Conservation (phyloP, 2,797 vertebrate species). For the Peromyscus melanophrys region DNA sequence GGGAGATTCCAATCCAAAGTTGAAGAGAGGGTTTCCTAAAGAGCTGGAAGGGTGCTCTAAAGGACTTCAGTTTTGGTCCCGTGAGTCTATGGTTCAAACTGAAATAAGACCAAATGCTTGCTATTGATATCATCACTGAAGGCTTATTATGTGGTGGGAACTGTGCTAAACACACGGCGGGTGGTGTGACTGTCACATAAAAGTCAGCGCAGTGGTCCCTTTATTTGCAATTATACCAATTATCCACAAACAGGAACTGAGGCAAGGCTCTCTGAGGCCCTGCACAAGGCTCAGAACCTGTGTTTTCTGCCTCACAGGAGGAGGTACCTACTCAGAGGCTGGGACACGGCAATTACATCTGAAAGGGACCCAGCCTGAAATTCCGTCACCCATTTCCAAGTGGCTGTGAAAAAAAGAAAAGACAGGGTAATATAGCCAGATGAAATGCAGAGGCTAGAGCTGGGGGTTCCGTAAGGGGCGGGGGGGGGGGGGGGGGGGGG, state of each 20-base stretch:
- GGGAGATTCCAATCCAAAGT: not conserved
- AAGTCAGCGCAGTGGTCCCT: not conserved
- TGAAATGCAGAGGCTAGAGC: not conserved
- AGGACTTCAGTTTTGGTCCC: not conserved
- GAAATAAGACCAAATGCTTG: not conserved
- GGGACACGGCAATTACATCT: not conserved
- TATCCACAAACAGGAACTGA: not conserved
- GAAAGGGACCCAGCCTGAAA: not conserved
- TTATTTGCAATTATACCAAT: not conserved
- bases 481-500: no score
- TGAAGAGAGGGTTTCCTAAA: not conserved
- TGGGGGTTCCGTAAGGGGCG: no score
- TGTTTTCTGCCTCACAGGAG: not conserved
- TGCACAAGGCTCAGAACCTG: not conserved
- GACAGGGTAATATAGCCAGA: not conserved
- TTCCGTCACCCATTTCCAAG: not conserved
- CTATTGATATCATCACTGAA: not conserved
- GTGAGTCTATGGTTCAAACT: not conserved
- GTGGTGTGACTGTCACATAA: not conserved
- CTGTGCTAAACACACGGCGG: not conserved
- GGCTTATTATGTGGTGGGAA: not conserved
- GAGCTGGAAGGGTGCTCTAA: not conserved
- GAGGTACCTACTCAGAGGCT: not conserved
- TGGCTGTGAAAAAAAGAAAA: not conserved
- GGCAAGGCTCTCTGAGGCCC: not conserved